phyloP scores from a whole-genome alignment of 2,888 invertebrate species.

The Volucella inanis region DNA sequence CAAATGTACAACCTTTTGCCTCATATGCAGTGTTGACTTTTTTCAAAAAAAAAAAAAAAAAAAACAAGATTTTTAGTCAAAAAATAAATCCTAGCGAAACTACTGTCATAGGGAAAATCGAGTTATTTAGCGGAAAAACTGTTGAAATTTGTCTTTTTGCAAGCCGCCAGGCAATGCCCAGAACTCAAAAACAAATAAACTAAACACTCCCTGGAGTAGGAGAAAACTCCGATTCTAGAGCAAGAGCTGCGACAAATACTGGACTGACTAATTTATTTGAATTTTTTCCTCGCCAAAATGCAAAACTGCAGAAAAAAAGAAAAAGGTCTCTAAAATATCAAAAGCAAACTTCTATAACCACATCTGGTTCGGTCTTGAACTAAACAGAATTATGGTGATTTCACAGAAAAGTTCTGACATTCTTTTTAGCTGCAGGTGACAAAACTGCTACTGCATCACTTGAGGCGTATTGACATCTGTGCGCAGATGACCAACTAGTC shows the following conservation, averaged over 20 bases:
- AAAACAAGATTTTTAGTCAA: neutral
- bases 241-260: neutral
- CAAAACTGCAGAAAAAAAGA: neutral
- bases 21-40: neutral
- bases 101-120: slow-evolving; percentile 9
- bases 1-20: neutral
- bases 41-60: neutral
- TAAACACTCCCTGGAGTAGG: neutral
- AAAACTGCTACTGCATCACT: slow-evolving; percentile 10
- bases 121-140: slow-evolving; percentile 43
- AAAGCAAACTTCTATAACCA: slow-evolving; percentile 27
- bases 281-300: slow-evolving; percentile 19
- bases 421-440: slow-evolving; percentile 12
- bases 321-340: slow-evolving; percentile 1
- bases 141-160: slow-evolving; percentile 17
- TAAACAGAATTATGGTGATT: slow-evolving; percentile 25
- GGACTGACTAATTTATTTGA: slow-evolving; percentile 37
- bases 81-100: slow-evolving; percentile 7
- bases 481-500: neutral
- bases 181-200: slow-evolving; percentile 12
- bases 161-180: neutral
- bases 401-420: slow-evolving; percentile 19
- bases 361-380: neutral
- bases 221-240: neutral
- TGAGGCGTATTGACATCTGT: slow-evolving; percentile 15